A percentile compares a stretch with the other conserved stretches of the same genome.
phyloP scores from a whole-genome alignment of 1,140 invertebrate genomes.

The Tetraneura akinire region DNA sequence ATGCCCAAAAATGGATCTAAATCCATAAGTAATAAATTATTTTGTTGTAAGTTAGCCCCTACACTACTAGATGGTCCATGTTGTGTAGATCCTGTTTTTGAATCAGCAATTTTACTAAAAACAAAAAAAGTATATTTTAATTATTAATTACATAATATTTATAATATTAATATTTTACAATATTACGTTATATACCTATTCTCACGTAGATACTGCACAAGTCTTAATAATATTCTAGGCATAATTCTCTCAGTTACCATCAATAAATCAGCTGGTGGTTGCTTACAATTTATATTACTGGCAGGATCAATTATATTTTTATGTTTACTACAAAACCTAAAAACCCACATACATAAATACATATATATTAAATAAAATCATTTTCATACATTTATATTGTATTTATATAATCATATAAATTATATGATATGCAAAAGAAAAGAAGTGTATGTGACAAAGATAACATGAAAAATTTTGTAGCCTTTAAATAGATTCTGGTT shows the following conservation, averaged over 20 bases:
- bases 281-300: constrained; percentile 61
- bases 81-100: not conserved
- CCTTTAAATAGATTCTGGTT: not conserved
- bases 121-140: too few species aligned
- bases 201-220: constrained; percentile 87
- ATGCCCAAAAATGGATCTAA: constrained; percentile 35
- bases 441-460: not conserved
- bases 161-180: not conserved
- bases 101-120: constrained; percentile 23
- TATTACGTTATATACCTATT: constrained; percentile 61
- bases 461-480: not conserved
- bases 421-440: not conserved
- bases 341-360: constrained; percentile 28
- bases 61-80: not conserved
- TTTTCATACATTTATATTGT: not conserved
- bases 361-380: not conserved
- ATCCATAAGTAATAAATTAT: constrained; percentile 15
- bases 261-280: constrained; percentile 79
- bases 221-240: constrained; percentile 84
- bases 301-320: constrained; percentile 71
- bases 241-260: constrained; percentile 91
- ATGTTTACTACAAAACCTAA: constrained; percentile 88
- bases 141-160: too few species aligned
- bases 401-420: not conserved
- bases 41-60: not conserved